Base-by-base conservation (phyloP, 2,888 invertebrate genomes). In the Lepidocyrtinus sp. region DNA sequence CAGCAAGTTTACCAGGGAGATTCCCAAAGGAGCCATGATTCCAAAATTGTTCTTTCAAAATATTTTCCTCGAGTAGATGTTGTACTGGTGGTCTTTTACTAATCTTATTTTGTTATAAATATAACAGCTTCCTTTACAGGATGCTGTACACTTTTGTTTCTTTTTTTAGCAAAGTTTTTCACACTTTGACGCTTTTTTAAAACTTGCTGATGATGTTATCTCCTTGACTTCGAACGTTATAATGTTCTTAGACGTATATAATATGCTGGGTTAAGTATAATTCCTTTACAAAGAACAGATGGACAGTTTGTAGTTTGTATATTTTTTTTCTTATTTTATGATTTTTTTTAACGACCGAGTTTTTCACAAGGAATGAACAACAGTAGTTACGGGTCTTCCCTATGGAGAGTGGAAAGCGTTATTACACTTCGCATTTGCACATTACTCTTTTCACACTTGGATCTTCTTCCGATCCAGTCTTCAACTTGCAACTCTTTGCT, bases 11-110 rank as follows among this genome's bases (percentile, higher is more conserved):
- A 78, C 72, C 46, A 78, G 77, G 67, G 77, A 72, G 50, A 78
- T 68, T 78, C 77, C 72, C 77, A 78, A 22, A 72, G 77, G 77
- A 78, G 77, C 77, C 77, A 78, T 78, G 72, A 78, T 78, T 72
- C 77, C 71, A 25, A 55, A 55, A 55, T 21, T 24, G 55, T 26
- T 59, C n/a, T 50, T 36, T 67, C 59, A 63, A 46, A 55, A 25
- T 69, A 69, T 65, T 59, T 15, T 17, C 5, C 9, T 59, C 59
- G 19, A 9, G 27, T 17, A 64, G 17, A n/a, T n/a, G 25, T 64
- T 64, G 62, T 74, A 22, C 46, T 68, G 68, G 55, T 55, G 17
- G 55, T 17, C 55, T 55, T 55, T n/a, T n/a, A n/a, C n/a, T 55
- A n/a, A 55, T 55, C 55, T 55, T 55, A 55, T 55, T 55, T 55